Base-by-base conservation (phyloP, 2,888 invertebrate species). In the Machimus atricapillus region DNA sequence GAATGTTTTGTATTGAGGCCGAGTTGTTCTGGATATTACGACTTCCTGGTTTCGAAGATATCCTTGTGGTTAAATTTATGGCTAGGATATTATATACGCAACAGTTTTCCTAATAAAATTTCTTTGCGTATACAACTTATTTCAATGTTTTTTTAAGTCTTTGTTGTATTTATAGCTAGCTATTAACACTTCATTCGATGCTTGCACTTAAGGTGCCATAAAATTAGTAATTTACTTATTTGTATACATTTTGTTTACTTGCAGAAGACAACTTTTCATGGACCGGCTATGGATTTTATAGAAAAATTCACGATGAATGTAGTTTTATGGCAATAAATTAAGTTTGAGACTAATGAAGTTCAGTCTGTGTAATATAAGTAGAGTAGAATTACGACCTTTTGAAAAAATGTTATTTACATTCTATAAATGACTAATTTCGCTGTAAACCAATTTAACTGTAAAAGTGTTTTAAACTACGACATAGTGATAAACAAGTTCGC, bases 11-110 rank as follows among this genome's bases (percentile, higher is more conserved):
- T 52, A 79, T 79, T 79, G 56, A 52, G 79, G 79, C 52, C 52
- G 79, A 79, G 52, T 56, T 31, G 79, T 79, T 79, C 79, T 79
- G 46, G 27, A 79, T 79, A 23, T 79, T 79, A 79, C 52, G 79
- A 79, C 56, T 79, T 79, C 52, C 56, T 52, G 27, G 56, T 52
- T n/a, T 46, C 16, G 27, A 3, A 52, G 23, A n/a, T 56, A 6
- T 46, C 52, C 16, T 27, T 79, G 79, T 31, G 79, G 79, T 79
- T 31, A 27, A 52, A 46, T 79, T 79, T 79, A 56, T 79, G 79
- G 52, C 19, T 16, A 56, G 52, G 79, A 52, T 79, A 79, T 79
- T 19, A 27, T 79, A 79, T 52, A 79, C 52, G 27, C 79, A 79
- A 79, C 79, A 79, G 79, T 56, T 79, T 79, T 31, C 27, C 79